phyloP scores from a whole-genome alignment of 1,140 invertebrate species.

The Camponotus vicinus region DNA sequence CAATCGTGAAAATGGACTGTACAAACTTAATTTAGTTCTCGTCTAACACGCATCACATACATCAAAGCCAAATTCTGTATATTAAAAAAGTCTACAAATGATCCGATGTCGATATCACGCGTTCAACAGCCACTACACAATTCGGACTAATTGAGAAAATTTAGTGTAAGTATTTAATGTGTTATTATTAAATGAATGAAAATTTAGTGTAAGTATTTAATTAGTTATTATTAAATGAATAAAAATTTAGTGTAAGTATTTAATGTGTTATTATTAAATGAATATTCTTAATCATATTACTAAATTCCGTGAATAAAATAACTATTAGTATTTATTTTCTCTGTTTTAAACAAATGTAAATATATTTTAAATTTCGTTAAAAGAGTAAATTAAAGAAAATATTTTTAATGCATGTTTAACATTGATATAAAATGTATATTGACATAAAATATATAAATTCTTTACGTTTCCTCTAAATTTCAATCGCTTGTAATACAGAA shows the following conservation, averaged over 20 bases:
- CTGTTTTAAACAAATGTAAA: background rate
- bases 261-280: background rate
- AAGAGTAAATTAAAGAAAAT: background rate
- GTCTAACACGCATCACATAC: background rate
- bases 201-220: too few relatives aligned
- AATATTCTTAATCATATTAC: background rate
- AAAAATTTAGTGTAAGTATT: constrained; percentile 16
- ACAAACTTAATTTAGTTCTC: background rate
- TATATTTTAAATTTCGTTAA: constrained; percentile 1
- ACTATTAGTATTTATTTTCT: background rate
- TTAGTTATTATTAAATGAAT: constrained; percentile 16
- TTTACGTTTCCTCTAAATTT: background rate
- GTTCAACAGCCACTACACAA: background rate
- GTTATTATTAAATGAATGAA: constrained; percentile 16
- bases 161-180: background rate
- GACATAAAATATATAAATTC: background rate
- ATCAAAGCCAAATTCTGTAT: background rate
- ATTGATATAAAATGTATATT: background rate
- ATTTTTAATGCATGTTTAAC: background rate
- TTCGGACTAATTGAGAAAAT: constrained; percentile 23
- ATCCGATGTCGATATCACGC: constrained; percentile 27
- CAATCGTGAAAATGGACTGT: background rate
- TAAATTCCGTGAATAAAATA: background rate
- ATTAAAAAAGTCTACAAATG: constrained; percentile 42
- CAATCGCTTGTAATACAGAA: background rate